Base-by-base conservation (phyloP, 2,797 vertebrate species). In the Phoebastria nigripes region DNA sequence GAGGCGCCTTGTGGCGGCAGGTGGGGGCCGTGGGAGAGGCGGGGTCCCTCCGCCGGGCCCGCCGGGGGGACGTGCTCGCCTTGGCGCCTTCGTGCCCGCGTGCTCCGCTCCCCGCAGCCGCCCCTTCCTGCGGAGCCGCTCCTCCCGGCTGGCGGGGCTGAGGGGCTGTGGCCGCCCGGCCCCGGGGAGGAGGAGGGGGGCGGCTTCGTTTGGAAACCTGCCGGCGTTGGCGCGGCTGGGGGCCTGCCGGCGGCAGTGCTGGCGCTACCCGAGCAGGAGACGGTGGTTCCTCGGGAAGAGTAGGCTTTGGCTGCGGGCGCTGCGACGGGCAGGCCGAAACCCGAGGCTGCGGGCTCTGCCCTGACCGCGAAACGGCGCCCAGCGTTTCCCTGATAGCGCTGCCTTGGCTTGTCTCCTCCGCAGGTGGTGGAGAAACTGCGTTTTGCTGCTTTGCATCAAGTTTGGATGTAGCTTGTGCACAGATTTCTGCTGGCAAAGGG, bases 381-480 rank as follows among this genome's bases (percentile, higher is more conserved):
- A 4, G 69, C 49, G 7, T 17, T 7, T 3, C 12, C 19, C 24
- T 3, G 49, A 0, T 0, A 12, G 44, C 37, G 33, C 54, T 2
- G 46, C 18, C 5, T 5, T 3, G 52, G 33, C 62, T 4, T 2
- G 35, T 31, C 21, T 14, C 4, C 28, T n/a, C 35, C 41, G 37
- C 37, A 2, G 33, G 1, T 3, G 18, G 15, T 3, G 86, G 25
- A 6, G 20, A 3, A 12, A 5, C 33, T 1, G 73, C 37, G 22
- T 4, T 6, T 4, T 7, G 26, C 13, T 9, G 42, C 28, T 33
- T 9, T 5, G 49, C 28, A 0, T 39, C 14, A 0, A 1, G 39
- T 5, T 5, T 2, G 67, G 39, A 3, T 5, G 56, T 12, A 6
- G 37, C 6, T 58, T 5, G 37, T 42, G 72, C 79, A 0, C 20